Percentiles rank a stretch among this genome's conserved stretches.
Evolutionary conservation across 2,113 vertebrate species (phyloP).

Genomic region (Spermophilus dauricus): DNA sequence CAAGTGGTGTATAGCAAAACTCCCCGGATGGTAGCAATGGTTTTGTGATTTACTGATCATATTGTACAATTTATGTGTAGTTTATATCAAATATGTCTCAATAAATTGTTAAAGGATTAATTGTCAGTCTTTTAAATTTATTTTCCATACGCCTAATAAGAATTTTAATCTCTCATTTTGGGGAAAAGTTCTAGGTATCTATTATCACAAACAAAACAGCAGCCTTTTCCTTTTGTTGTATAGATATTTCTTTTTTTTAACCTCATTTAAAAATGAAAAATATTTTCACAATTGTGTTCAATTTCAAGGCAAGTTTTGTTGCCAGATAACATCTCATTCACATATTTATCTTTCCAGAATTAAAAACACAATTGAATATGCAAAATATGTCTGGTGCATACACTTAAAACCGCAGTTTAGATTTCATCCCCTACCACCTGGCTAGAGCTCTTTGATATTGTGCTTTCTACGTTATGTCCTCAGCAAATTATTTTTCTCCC

Average conservation of each 20-base stretch:
- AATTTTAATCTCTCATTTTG: background rate
- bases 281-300: background rate
- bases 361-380: background rate
- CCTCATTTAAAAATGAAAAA: constrained; percentile 24
- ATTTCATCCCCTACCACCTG: background rate
- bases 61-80: background rate
- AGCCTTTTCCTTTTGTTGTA: background rate
- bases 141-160: background rate
- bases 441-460: background rate
- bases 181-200: background rate
- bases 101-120: background rate
- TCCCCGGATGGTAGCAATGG: background rate
- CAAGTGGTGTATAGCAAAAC: background rate
- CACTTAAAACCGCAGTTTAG: background rate
- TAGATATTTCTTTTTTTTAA: background rate
- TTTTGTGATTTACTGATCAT: background rate
- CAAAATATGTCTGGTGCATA: background rate
- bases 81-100: background rate
- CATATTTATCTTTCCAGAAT: background rate
- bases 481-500: background rate
- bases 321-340: background rate
- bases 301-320: background rate
- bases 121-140: background rate
- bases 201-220: background rate
- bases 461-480: background rate